Base-by-base conservation (phyloP, 2,797 vertebrate species). In the Bradypodion ventrale region DNA sequence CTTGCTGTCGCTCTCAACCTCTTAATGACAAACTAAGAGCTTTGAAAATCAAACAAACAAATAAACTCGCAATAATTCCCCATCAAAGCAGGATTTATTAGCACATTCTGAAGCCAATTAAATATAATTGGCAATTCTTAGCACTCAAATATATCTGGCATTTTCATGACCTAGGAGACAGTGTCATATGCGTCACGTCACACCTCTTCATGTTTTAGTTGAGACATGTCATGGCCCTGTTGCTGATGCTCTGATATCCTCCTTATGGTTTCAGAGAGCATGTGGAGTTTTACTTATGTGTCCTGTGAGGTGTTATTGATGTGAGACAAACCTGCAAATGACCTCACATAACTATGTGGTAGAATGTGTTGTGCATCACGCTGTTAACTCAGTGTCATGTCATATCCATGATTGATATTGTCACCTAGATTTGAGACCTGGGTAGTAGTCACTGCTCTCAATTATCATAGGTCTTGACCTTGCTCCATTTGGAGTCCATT, bases 401-500 rank as follows among this genome's bases (percentile, higher is more conserved):
- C 91, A 89, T 93, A 76, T 87, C 85, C 80, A 80, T 86, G 85
- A 89, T 72, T 88, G 89, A 91, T 87, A 92, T 93, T 89, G 91
- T 92, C 90, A 92, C 80, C 82, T 86, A 89, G 85, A 88, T 70
- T 83, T 79, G 85, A 91, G 83, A 59, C 82, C 83, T 89, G 91
- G 90, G 90, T 93, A 93, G 93, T 94, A 93, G 89, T 83, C 90
- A 85, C 87, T 88, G 87, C 76, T 74, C 90, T 92, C 92, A 93
- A 92, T 92, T 93, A 91, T 89, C 84, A 83, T 78, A 70, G 84
- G 87, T 86, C 65, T 60, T 86, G 90, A 92, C 89, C 90, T 82
- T 82, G 66, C 42, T 91, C 13, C 75, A 0, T 1, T 70, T 80
- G 87, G 87, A 92, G 87, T 89, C 83, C 59, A 49, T 77, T 40